phyloP scores from a whole-genome alignment of 1,140 invertebrate genomes.

The Brachionus koreanus region DNA sequence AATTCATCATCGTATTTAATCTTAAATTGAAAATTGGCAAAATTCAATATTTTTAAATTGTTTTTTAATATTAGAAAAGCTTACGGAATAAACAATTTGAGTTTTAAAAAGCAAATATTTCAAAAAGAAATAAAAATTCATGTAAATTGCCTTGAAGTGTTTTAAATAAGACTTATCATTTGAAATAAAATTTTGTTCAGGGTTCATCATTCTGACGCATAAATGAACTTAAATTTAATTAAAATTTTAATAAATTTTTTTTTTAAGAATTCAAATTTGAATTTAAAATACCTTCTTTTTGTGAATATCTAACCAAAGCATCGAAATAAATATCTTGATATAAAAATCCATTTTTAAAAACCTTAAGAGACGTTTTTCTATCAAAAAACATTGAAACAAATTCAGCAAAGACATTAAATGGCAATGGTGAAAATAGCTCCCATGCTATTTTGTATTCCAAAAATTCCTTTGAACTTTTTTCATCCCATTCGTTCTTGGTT shows the following conservation, averaged over 20 bases:
- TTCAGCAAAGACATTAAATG: conserved; percentile 4
- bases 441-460: conserved; percentile 23
- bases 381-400: neutral
- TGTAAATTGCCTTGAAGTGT: neutral
- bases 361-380: neutral
- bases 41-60: too few species aligned
- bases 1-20: neutral
- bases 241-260: too few species aligned
- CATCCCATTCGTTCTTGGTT: neutral
- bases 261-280: too few species aligned
- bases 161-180: neutral
- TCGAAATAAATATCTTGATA: neutral
- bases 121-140: neutral
- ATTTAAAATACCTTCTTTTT: conserved; percentile 15
- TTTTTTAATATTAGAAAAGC: neutral
- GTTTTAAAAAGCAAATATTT: neutral
- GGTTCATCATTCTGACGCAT: neutral
- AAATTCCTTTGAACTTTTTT: neutral
- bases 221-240: too few species aligned
- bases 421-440: neutral
- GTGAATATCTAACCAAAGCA: neutral
- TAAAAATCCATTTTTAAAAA: neutral
- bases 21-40: too few species aligned
- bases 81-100: neutral
- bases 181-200: neutral